These are phyloP conservation scores for Hetaerina titia DNA, from an alignment of 2,888 invertebrate species.

Conservation along the genomic window DNA sequence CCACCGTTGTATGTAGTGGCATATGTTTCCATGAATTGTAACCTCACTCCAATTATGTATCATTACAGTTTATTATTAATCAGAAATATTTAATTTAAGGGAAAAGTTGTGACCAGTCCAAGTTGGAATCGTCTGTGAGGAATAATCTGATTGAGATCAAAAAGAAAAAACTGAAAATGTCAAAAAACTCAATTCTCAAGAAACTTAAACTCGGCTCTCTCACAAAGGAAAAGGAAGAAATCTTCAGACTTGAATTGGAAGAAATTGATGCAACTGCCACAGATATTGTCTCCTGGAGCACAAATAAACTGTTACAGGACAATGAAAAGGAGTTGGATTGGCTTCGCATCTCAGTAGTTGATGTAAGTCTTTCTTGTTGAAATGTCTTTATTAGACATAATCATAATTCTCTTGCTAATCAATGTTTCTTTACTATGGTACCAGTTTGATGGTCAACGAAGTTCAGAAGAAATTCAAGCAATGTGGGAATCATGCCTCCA, in stretches of 20 bases:
- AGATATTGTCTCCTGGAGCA: not conserved
- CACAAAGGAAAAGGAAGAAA: not conserved
- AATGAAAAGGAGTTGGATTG: constrained; percentile 49
- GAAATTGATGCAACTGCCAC: not conserved
- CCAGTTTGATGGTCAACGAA: constrained; percentile 53
- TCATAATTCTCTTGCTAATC: not conserved
- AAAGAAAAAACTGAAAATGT: constrained; percentile 27
- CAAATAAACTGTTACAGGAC: not conserved
- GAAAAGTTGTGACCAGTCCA: constrained; percentile 28
- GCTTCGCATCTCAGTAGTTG: constrained; percentile 52
- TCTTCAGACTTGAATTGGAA: not conserved
- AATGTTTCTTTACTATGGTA: not conserved
- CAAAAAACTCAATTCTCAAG: not conserved
- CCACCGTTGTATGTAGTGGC: not conserved
- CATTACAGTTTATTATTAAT: no score
- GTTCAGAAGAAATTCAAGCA: constrained; percentile 54
- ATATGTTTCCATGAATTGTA: not conserved
- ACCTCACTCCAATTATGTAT: no score
- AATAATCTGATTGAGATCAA: constrained; percentile 28
- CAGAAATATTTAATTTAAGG: not conserved
- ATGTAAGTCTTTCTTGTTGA: constrained; percentile 7
- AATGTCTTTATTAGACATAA: not conserved
- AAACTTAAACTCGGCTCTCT: not conserved
- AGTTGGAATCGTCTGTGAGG: constrained; percentile 25
- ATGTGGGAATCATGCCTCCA: constrained; percentile 59